Percentiles rank a stretch among this genome's conserved stretches.
Conservation (phyloP, 2,113 vertebrate species). For the Okapia johnstoni region DNA sequence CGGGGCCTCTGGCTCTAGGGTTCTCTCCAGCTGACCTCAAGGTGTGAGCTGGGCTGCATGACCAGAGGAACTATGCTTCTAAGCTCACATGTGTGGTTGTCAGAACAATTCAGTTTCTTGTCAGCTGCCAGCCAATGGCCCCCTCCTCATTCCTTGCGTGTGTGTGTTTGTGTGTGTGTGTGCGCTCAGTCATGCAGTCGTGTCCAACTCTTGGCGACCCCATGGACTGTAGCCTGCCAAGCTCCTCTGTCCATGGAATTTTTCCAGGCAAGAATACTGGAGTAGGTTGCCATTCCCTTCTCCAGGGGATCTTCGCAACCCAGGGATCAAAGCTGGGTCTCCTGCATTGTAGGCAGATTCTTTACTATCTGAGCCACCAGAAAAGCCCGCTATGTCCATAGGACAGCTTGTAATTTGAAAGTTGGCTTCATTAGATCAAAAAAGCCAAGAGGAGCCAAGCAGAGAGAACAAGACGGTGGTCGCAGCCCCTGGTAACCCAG, state of each 20-base stretch:
- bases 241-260: neutral
- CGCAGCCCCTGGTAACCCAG: neutral
- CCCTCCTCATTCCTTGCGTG: neutral
- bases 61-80: neutral
- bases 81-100: rapidly evolving
- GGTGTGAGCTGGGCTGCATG: neutral
- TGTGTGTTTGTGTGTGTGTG: neutral
- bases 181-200: neutral
- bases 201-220: neutral
- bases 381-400: neutral
- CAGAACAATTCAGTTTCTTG: neutral
- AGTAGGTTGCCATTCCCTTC: neutral
- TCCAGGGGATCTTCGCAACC: neutral
- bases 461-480: neutral
- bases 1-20: neutral
- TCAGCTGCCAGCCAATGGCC: neutral
- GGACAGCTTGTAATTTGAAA: neutral
- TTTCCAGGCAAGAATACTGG: neutral
- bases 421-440: neutral
- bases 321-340: neutral
- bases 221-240: neutral
- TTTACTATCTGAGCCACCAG: neutral
- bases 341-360: neutral
- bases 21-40: too few species aligned
- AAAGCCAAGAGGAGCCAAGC: neutral